Conservation (phyloP, 2,797 vertebrate species). For the Chelmon rostratus region DNA sequence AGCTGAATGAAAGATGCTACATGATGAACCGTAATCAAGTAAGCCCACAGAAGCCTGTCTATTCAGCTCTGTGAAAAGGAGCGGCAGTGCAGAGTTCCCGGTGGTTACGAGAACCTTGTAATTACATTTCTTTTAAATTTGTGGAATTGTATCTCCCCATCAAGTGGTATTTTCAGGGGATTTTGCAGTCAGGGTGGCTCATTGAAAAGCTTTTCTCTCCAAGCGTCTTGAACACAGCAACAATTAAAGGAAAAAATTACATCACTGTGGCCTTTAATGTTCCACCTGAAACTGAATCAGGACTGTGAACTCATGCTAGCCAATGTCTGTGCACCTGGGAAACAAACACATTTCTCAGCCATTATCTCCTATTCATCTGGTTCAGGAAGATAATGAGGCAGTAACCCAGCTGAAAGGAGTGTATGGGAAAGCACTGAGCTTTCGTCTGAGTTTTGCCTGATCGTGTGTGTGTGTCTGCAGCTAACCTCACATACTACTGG, state of each 20-base stretch:
- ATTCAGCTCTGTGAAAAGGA: slow-evolving; percentile 42
- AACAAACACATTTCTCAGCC: slow-evolving; percentile 56
- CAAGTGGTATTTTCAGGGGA: slow-evolving; percentile 45
- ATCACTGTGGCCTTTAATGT: slow-evolving; percentile 28
- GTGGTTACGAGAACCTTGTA: slow-evolving; percentile 58
- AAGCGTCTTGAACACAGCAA: neutral
- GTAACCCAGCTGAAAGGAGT: slow-evolving; percentile 7
- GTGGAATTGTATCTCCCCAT: slow-evolving; percentile 51
- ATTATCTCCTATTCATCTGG: slow-evolving; percentile 67
- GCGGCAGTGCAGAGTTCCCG: slow-evolving; percentile 38
- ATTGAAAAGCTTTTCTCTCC: slow-evolving; percentile 30
- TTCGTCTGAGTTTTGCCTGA: slow-evolving; percentile 15
- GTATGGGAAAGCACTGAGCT: neutral
- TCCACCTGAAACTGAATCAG: slow-evolving; percentile 53
- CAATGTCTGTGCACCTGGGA: slow-evolving; percentile 38
- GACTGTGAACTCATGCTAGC: slow-evolving; percentile 27
- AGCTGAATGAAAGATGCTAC: slow-evolving; percentile 24
- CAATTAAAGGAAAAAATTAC: slow-evolving; percentile 5
- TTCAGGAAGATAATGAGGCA: slow-evolving; percentile 34
- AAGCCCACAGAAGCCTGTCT: slow-evolving; percentile 56
- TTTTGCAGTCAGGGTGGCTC: slow-evolving; percentile 38
- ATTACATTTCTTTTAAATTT: slow-evolving; percentile 75
- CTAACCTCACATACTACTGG: too few relatives aligned
- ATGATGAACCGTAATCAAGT: slow-evolving; percentile 69
- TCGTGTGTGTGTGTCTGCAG: neutral